These are phyloP conservation scores for Heterodera filipjevi DNA, from an alignment of 2,888 invertebrate species.

Conservation along the genomic window DNA sequence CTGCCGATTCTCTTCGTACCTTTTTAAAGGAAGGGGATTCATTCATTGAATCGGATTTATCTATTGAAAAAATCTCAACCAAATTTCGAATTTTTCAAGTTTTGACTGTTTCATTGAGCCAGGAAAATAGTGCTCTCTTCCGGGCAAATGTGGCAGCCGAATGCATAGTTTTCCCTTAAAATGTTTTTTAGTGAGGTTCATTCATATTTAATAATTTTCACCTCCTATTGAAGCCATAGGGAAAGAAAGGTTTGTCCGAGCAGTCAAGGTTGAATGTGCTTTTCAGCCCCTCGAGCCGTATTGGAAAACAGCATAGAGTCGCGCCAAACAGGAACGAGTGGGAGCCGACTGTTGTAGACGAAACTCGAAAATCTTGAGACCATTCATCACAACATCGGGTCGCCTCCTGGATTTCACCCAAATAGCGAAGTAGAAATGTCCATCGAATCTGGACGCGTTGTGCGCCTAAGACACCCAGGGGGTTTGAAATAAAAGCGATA, in stretches of 20 bases:
- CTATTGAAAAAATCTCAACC: no score
- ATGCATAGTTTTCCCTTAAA: background rate
- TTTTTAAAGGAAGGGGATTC: background rate
- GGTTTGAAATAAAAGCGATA: background rate
- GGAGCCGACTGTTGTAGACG: background rate
- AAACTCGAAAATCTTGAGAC: background rate
- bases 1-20: background rate
- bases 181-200: no score
- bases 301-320: background rate
- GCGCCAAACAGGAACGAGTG: background rate
- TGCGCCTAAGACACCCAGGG: background rate
- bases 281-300: background rate
- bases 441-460: background rate
- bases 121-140: background rate
- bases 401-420: background rate
- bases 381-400: no score
- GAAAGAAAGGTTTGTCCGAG: background rate
- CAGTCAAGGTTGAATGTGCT: background rate
- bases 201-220: background rate
- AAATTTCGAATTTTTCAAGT: background rate
- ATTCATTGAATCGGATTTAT: no score
- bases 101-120: conserved; percentile 13
- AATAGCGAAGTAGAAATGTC: background rate
- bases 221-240: background rate
- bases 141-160: conserved; percentile 1